Evolutionary conservation across 2,113 vertebrate species (phyloP), one percentile per base, ranked within the genome.

Genomic region (Galeopterus variegatus): DNA sequence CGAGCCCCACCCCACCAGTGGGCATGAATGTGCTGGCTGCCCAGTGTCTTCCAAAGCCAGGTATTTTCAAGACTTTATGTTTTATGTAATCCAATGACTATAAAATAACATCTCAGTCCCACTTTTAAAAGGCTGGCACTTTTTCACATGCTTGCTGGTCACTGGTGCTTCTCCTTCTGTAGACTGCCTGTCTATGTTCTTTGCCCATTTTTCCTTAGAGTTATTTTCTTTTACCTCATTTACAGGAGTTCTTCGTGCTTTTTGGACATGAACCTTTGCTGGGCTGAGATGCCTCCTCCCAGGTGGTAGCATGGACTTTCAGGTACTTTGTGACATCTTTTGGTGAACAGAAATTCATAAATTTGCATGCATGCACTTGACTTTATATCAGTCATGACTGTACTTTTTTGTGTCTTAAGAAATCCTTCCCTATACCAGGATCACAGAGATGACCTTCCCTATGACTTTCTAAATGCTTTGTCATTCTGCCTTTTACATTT

Each of bases 401-500:
- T 18, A 11, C 19, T 23, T 19, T 50, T 50, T 0, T 64, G 33
- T 50, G 24, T 41, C 64, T 36, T 62, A 69, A 60, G 60, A 69
- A 41, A 76, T 10, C 2, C 24, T 17, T 75, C 50, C 33, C 15
- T 2, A 4, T 1, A 21, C 26, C 13, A 12, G 7, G 76, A 64
- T 24, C 67, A 48, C 24, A 85, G 48, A n/a, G 50, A 26, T 1
- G 1, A 41, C 5, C 33, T 56, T 54, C 15, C 41, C 52, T 58
- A 15, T 28, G 6, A 48, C 1, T 15, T 69, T 45, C 52, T 1
- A 14, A 10, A 45, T 4, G 50, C 11, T 52, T 8, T 15, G 7
- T 2, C 3, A 6, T 0, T 50, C 5, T 11, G 1, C 73, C 60
- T 41, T 28, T 5, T 4, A 8, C 31, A 4, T 24, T 2, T 1